phyloP scores from a whole-genome alignment of 2,888 invertebrate genomes.

The Hemicrepidius hirtus region DNA sequence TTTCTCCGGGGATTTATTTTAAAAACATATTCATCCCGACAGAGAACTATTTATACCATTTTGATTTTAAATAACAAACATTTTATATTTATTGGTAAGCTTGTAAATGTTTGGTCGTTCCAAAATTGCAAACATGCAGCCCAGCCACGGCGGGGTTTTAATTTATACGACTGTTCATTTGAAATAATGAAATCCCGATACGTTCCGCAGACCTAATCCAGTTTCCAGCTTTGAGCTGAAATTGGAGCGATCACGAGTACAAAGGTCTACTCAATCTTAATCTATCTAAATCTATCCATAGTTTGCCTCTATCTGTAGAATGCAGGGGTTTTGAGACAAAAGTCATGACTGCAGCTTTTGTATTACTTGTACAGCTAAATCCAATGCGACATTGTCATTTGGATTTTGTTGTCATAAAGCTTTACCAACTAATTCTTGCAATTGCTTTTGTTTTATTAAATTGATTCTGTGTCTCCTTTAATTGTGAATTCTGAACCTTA shows the following conservation, averaged over 20 bases:
- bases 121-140: constrained; percentile 17
- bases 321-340: constrained; percentile 65
- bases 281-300: constrained; percentile 70
- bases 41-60: constrained; percentile 41
- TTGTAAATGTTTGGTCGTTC: constrained; percentile 8
- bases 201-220: constrained; percentile 43
- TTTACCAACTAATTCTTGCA: constrained; percentile 13
- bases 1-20: constrained; percentile 54
- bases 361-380: constrained; percentile 21
- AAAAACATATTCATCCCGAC: constrained; percentile 57
- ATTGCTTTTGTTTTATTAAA: constrained; percentile 26
- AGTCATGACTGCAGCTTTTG: constrained; percentile 48
- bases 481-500: too few relatives aligned
- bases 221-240: constrained; percentile 36
- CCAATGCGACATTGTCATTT: constrained; percentile 21
- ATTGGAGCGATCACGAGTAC: constrained; percentile 47
- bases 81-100: constrained; percentile 31
- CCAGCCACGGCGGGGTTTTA: constrained; percentile 39
- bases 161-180: constrained; percentile 40
- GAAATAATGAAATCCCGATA: constrained; percentile 45
- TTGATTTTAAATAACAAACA: constrained; percentile 33
- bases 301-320: constrained; percentile 66
- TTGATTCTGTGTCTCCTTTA: not conserved
- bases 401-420: constrained; percentile 20
- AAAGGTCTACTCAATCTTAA: constrained; percentile 66